Conservation (phyloP, 1,140 invertebrate species). For the Drusus annulatus region DNA sequence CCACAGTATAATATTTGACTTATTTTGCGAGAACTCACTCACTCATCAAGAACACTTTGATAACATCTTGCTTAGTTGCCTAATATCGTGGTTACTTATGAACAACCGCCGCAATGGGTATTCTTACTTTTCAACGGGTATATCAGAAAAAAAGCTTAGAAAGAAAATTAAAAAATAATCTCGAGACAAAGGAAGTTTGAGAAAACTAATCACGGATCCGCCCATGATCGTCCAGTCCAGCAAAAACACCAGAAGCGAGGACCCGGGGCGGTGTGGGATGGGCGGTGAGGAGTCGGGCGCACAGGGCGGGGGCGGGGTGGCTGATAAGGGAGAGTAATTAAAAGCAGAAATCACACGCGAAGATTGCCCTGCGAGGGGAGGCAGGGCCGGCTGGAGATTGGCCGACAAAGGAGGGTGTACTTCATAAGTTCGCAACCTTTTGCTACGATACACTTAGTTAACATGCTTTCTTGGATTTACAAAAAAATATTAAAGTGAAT, state of each 20-base stretch:
- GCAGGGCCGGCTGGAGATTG: constrained; percentile 41
- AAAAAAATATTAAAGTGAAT: too few relatives aligned
- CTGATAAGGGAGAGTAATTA: constrained; percentile 60
- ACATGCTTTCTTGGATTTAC: too few relatives aligned
- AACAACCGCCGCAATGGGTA: too few relatives aligned
- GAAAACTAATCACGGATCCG: constrained; percentile 36
- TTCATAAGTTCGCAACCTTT: constrained; percentile 6
- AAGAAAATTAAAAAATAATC: not conserved
- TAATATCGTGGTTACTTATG: too few relatives aligned
- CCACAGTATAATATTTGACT: too few relatives aligned
- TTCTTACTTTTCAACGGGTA: too few relatives aligned
- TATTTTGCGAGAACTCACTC: too few relatives aligned
- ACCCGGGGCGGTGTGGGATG: not conserved
- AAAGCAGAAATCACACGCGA: constrained; percentile 60
- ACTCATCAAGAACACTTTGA: too few relatives aligned
- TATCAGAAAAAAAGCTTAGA: not conserved
- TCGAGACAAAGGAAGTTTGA: constrained; percentile 20
- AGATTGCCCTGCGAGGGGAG: constrained; percentile 56
- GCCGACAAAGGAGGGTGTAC: constrained; percentile 34
- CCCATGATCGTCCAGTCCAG: constrained; percentile 25
- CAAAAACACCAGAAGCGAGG: constrained; percentile 24
- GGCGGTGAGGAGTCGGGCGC: not conserved
- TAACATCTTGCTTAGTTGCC: too few relatives aligned
- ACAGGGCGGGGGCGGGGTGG: constrained; percentile 40
- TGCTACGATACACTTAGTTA: not conserved